phyloP scores from a whole-genome alignment of 2,113 vertebrate species.

The Aldabrachelys gigantea region DNA sequence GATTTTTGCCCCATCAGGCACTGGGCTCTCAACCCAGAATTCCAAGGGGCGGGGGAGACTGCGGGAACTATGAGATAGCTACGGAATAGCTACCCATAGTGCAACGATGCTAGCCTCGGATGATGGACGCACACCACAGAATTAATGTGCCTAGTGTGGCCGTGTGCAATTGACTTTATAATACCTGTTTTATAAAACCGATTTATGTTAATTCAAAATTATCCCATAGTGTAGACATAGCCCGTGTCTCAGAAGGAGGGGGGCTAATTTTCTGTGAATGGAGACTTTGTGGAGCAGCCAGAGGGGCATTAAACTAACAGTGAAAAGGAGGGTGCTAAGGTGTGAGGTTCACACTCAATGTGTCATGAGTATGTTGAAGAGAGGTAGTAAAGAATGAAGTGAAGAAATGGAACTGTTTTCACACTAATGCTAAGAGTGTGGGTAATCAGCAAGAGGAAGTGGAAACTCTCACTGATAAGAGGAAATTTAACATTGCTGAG shows the following conservation, averaged over 20 bases:
- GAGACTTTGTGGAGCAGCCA: not conserved
- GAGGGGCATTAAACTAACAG: not conserved
- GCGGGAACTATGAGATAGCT: too few relatives aligned
- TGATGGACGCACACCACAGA: too few relatives aligned
- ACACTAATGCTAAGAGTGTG: not conserved
- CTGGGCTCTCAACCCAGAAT: too few relatives aligned
- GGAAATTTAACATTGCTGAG: not conserved
- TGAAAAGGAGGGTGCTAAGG: not conserved
- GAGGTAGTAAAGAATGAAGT: not conserved
- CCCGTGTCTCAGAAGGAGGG: not conserved
- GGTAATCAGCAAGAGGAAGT: not conserved
- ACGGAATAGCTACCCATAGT: too few relatives aligned
- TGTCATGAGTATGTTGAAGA: not conserved
- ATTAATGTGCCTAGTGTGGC: too few relatives aligned
- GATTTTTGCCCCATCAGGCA: too few relatives aligned
- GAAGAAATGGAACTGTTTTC: not conserved
- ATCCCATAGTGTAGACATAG: too few relatives aligned
- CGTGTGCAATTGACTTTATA: too few relatives aligned
- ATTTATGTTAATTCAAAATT: too few relatives aligned
- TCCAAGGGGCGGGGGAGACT: too few relatives aligned
- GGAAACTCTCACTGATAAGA: not conserved
- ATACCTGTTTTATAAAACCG: too few relatives aligned
- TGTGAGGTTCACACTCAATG: not conserved
- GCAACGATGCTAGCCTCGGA: too few relatives aligned
- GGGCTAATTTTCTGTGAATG: not conserved